Evolutionary conservation across 2,888 invertebrate genomes (phyloP), one percentile per base, ranked within the genome.

Genomic region (Achlya flavicornis): DNA sequence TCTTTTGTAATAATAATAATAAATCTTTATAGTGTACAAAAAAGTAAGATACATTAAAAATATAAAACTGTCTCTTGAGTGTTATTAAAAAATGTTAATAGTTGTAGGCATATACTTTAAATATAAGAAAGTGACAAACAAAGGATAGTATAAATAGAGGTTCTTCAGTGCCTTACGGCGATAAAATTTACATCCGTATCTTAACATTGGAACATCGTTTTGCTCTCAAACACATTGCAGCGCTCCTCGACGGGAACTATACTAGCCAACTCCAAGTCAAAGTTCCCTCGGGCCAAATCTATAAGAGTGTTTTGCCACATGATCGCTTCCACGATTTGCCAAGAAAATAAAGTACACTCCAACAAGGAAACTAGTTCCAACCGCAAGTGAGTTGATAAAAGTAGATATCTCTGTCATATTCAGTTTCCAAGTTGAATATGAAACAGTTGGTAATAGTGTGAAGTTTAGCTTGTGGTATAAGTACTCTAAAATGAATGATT

Each of bases 301-400:
- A 91, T 92, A 91, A 91, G 90, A 88, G 86, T 91, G 86, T 92
- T 91, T 92, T 91, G 90, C 92, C 91, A 92, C 92, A 91, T 92
- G 93, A 93, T 92, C 91, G 91, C 88, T 90, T 91, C 86, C 85
- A 88, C 90, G 90, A 91, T 92, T 90, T 90, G 89, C 88, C 91
- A 91, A 91, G 91, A 91, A 91, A 91, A 91, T 91, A 90, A 87
- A 90, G 89, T 87, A 82, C 79, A 79, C 79, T 79, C 78, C 80
- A 87, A 86, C 87, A 86, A 79, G 81, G 75, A 85, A 88, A 89
- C 88, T 87, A 84, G 80, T 86, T 84, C 74, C 78, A 72, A 86
- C 89, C 86, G 79, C 88, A 84, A 85, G 83, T 73, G 78, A 85
- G 84, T 88, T 87, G 85, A 85, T 90, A 89, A 88, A 86, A 86